Evolutionary conservation across 2,888 invertebrate genomes (phyloP).

Genomic region (Volucella zonaria): DNA sequence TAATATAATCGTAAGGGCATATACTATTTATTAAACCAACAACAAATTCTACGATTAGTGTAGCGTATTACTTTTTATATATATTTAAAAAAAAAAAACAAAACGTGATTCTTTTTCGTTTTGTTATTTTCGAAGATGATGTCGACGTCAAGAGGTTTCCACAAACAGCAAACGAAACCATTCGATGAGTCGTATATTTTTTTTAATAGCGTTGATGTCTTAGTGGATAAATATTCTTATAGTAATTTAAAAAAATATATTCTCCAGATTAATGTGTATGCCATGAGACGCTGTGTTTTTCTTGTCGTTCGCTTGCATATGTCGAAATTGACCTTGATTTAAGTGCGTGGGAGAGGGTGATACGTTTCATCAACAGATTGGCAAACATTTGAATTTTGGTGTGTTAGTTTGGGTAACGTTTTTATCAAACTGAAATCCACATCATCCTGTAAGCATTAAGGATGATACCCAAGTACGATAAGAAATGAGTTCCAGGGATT

Average conservation of each 20-base stretch:
- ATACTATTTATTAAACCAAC: slow-evolving; percentile 42
- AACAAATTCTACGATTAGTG: slow-evolving; percentile 12
- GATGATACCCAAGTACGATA: too few species aligned
- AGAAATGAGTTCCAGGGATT: too few species aligned
- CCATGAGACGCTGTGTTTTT: slow-evolving; percentile 32
- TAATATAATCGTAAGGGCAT: too few species aligned
- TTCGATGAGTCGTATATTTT: slow-evolving; percentile 39
- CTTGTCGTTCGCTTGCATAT: background rate
- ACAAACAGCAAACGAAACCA: slow-evolving; percentile 14
- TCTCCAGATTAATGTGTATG: slow-evolving; percentile 56
- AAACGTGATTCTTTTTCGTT: slow-evolving; percentile 40
- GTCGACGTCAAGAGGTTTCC: slow-evolving; percentile 35
- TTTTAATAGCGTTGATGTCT: slow-evolving; percentile 58
- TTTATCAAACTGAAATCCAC: too few species aligned
- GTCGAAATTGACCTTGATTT: too few species aligned
- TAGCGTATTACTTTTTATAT: slow-evolving; percentile 25
- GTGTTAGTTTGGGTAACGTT: too few species aligned
- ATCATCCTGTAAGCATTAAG: too few species aligned
- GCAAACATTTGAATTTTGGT: too few species aligned
- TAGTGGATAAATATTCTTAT: slow-evolving; percentile 56
- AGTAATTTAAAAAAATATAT: slow-evolving; percentile 58
- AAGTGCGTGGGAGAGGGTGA: too few species aligned
- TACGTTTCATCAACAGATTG: too few species aligned
- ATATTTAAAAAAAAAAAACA: slow-evolving; percentile 27
- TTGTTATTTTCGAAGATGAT: slow-evolving; percentile 30